These are phyloP conservation scores for Acomys russatus DNA, from an alignment of 2,797 vertebrate genomes.

Conservation along the genomic window DNA sequence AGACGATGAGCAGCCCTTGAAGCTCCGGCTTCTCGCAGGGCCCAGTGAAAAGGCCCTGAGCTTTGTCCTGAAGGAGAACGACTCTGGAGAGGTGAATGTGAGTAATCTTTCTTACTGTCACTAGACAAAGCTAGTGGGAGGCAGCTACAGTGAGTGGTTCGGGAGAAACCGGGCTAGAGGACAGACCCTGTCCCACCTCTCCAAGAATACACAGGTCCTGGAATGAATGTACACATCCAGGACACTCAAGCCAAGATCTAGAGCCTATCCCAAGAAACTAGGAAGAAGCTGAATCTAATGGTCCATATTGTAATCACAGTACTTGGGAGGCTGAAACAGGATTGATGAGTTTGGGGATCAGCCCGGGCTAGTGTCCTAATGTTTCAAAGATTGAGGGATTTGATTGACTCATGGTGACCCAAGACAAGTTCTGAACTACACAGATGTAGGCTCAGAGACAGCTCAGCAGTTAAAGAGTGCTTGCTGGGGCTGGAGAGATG, in stretches of 20 bases:
- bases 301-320: background rate
- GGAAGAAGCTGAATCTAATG: background rate
- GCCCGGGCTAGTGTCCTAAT: background rate
- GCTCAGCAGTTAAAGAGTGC: background rate
- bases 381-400: background rate
- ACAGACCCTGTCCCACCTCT: background rate
- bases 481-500: no score
- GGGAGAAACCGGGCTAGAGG: background rate
- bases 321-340: background rate
- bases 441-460: background rate
- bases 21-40: conserved; percentile 94
- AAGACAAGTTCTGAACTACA: background rate
- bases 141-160: background rate
- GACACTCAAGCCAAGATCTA: background rate
- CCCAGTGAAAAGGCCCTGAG: conserved; percentile 95
- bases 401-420: background rate
- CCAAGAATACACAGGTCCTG: background rate
- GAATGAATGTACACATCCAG: background rate
- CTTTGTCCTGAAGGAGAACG: conserved; percentile 97
- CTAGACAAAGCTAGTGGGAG: background rate
- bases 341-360: background rate
- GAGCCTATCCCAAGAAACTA: background rate
- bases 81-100: conserved; percentile 97
- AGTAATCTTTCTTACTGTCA: conserved; percentile 66
- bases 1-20: conserved; percentile 94